A percentile compares a stretch with the other conserved stretches of the same genome.
Evolutionary conservation across 2,113 vertebrate genomes (phyloP).

Genomic region (Gymnorhina tibicen): DNA sequence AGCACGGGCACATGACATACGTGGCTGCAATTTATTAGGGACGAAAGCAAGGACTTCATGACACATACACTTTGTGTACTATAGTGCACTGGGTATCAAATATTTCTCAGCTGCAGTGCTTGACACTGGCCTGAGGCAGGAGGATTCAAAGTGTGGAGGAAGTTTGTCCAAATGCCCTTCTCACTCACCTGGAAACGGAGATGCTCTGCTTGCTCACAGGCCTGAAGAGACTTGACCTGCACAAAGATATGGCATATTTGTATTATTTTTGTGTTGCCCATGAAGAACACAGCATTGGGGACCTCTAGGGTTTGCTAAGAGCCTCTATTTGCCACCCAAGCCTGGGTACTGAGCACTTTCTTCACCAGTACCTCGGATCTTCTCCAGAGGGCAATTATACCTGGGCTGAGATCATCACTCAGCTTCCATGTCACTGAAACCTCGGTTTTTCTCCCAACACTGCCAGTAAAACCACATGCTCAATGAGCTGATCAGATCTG

Average conservation of each 20-base stretch:
- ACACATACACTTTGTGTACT: not conserved
- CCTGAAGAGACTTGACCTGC: not conserved
- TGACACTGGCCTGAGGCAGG: not conserved
- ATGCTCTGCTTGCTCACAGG: not conserved
- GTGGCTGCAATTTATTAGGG: not conserved
- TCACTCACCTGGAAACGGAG: not conserved
- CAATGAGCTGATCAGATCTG: not conserved
- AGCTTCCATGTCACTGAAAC: not conserved
- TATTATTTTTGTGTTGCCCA: not conserved
- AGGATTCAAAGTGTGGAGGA: not conserved
- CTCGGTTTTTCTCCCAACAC: not conserved
- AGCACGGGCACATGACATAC: fast-evolving
- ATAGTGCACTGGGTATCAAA: not conserved
- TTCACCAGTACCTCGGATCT: not conserved
- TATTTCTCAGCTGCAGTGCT: not conserved
- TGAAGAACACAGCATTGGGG: not conserved
- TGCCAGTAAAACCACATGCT: not conserved
- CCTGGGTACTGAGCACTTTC: not conserved
- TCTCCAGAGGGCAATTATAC: not conserved
- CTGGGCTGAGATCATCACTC: not conserved
- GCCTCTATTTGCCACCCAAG: not conserved
- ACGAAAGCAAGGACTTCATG: not conserved
- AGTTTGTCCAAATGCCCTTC: not conserved
- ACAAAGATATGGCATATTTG: fast-evolving
- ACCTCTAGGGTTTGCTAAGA: not conserved